Evolutionary conservation across 1,140 invertebrate genomes (phyloP), one percentile per base, ranked within the genome.

Genomic region (Nilaparvata lugens): DNA sequence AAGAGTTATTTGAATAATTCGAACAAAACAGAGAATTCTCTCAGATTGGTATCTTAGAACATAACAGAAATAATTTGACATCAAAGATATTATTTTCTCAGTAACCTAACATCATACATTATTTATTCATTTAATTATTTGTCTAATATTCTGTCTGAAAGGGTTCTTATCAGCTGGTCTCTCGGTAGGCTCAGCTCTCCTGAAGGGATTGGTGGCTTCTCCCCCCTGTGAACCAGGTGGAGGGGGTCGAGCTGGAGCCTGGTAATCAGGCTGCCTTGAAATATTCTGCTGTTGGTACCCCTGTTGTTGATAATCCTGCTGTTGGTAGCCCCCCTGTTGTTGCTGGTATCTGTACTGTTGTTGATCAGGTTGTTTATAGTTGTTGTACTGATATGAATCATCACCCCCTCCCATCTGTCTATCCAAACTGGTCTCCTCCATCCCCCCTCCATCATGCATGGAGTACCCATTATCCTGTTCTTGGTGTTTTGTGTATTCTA

Each of bases 371-470:
- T 62, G 59, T 51, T 61, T 43, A 25, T 74, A 70, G 58, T 78
- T 78, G 16, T 72, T 73, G 60, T 79, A 77, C 28, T 40, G n/a
- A 48, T 56, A 57, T 4, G 54, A 58, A 25, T 72, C 67, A 25
- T 43, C 31, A 16, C 18, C 14, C 0, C 21, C 23, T 4, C 4
- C n/a, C n/a, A n/a, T n/a, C n/a, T n/a, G 70, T 65, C 77, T 69
- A 65, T 89, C 85, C 1, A 88, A 73, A 64, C 83, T 84, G 0
- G 86, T 87, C 71, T 89, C 56, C 18, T 65, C 61, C 14, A 58
- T 19, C 13, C 52, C 25, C 16, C 53, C 58, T 11, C 60, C 58
- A 21, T 61, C 40, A 13, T 43, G 40, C 31, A 35, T 35, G 7
- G 31, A 4, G 18, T 62, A 56, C 21, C 25, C 62, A 1, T 51